phyloP scores from a whole-genome alignment of 2,797 vertebrate genomes.

The Meda fulgida region DNA sequence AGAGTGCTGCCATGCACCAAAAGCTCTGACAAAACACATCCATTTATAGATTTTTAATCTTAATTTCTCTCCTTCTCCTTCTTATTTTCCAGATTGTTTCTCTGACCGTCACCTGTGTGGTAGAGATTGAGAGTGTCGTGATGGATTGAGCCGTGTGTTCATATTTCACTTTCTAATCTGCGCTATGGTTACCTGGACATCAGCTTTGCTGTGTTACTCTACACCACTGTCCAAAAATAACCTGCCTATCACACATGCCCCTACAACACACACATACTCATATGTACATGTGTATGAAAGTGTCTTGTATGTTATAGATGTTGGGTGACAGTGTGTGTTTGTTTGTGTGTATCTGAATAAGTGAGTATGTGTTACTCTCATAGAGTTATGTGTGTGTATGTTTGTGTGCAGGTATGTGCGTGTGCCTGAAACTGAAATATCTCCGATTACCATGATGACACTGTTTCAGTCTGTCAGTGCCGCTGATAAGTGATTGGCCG shows the following conservation, averaged over 20 bases:
- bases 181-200: conserved; percentile 82
- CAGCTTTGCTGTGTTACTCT: conserved; percentile 76
- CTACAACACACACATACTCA: not conserved
- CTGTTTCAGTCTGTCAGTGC: conserved; percentile 72
- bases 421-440: conserved; percentile 50
- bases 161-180: conserved; percentile 83
- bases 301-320: not conserved
- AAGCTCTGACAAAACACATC: not conserved
- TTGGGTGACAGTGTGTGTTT: not conserved
- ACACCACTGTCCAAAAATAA: conserved; percentile 74
- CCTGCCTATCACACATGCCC: conserved; percentile 27
- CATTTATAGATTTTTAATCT: not conserved
- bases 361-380: not conserved
- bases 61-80: not conserved
- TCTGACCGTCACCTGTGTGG: conserved; percentile 50
- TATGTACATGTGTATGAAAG: conserved; percentile 23
- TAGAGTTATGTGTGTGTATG: conserved; percentile 10
- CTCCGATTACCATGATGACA: conserved; percentile 72
- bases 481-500: conserved; percentile 76
- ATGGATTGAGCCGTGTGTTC: conserved; percentile 68
- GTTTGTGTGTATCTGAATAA: not conserved
- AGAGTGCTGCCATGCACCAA: not conserved
- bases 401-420: not conserved
- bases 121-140: conserved; percentile 80
- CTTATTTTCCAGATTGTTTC: conserved; percentile 7